A percentile compares a stretch with the other conserved stretches of the same genome.
These are phyloP conservation scores for Aleiodes sp. DNA, from an alignment of 1,140 invertebrate species.

Conservation along the genomic window DNA sequence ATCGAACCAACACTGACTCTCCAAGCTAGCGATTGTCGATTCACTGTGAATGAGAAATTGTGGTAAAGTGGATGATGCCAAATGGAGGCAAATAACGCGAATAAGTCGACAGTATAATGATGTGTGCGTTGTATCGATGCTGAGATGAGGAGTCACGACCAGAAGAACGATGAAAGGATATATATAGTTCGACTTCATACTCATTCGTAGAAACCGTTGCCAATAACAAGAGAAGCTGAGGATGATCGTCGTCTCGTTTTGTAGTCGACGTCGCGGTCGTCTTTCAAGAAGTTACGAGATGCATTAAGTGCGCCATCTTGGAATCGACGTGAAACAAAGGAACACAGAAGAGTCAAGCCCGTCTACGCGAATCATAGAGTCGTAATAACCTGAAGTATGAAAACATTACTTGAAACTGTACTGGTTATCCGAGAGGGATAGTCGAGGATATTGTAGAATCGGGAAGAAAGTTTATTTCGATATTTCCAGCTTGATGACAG, in stretches of 20 bases:
- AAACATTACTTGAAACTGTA: too few relatives aligned
- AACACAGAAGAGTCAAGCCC: constrained; percentile 1
- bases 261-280: constrained; percentile 22
- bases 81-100: not conserved
- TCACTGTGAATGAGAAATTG: not conserved
- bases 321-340: constrained; percentile 31
- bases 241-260: not conserved
- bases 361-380: not conserved
- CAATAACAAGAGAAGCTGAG: constrained; percentile 8
- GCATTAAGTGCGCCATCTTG: constrained; percentile 29
- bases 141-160: not conserved
- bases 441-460: constrained; percentile 6
- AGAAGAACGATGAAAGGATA: constrained; percentile 1
- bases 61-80: not conserved
- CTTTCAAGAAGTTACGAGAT: constrained; percentile 35
- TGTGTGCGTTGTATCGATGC: not conserved
- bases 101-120: not conserved
- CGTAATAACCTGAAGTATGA: not conserved
- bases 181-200: not conserved
- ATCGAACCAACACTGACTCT: not conserved
- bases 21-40: not conserved
- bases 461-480: not conserved
- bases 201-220: not conserved
- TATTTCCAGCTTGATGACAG: not conserved
- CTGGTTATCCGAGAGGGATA: not conserved